Percentiles rank a stretch among this genome's conserved stretches.
Conservation (phyloP, 2,113 vertebrate species). For the Falco punctatus region DNA sequence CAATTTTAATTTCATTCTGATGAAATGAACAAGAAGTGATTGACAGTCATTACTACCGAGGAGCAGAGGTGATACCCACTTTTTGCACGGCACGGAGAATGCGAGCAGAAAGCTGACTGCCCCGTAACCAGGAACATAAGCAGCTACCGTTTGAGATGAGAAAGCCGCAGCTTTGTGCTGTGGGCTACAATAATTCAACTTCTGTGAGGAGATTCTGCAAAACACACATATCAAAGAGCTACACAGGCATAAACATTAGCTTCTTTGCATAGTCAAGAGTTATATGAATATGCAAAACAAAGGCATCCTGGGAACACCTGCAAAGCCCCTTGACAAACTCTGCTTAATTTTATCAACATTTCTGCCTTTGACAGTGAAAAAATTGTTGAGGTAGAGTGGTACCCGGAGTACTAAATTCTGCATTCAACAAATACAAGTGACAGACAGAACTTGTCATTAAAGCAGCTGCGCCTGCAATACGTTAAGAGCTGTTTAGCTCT, state of each 20-base stretch:
- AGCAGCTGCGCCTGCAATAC: not conserved
- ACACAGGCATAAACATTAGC: not conserved
- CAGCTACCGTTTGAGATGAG: not conserved
- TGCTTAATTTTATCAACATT: not conserved
- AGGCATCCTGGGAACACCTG: not conserved
- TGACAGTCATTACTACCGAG: not conserved
- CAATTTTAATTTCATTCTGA: not conserved
- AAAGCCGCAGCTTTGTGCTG: not conserved
- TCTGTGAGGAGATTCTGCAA: not conserved
- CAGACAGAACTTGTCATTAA: fast-evolving
- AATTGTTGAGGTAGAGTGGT: not conserved
- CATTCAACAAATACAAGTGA: not conserved
- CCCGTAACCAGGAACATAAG: not conserved
- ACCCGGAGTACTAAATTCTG: not conserved
- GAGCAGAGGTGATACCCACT: not conserved
- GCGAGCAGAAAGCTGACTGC: not conserved
- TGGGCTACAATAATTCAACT: not conserved
- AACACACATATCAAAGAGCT: not conserved
- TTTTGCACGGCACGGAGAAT: not conserved
- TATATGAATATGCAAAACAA: not conserved
- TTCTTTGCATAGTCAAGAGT: not conserved
- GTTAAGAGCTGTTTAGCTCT: not conserved
- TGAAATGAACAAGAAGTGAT: not conserved
- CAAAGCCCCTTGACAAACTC: not conserved
- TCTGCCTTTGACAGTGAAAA: not conserved